A percentile compares a stretch with the other conserved stretches of the same genome.
phyloP scores from a whole-genome alignment of 2,888 invertebrate genomes.

The Drosophila colorata region DNA sequence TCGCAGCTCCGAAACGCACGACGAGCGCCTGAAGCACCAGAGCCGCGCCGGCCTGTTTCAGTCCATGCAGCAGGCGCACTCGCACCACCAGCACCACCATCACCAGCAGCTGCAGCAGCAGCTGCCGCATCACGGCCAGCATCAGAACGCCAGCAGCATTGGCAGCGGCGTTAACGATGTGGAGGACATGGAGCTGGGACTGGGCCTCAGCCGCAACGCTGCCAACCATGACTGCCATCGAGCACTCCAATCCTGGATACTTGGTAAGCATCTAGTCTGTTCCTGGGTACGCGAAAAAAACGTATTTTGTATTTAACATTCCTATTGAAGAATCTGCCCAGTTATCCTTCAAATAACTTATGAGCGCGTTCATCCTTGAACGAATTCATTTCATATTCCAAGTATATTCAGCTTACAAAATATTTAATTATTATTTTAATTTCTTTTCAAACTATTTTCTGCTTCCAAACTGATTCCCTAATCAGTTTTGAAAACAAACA shows the following conservation, averaged over 20 bases:
- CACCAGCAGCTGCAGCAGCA: constrained; percentile 47
- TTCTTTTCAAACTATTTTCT: too few species aligned
- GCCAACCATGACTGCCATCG: constrained; percentile 61
- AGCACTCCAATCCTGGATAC: constrained; percentile 80
- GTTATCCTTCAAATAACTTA: too few species aligned
- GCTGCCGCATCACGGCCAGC: constrained; percentile 33
- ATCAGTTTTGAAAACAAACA: too few species aligned
- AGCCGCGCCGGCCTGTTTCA: constrained; percentile 73
- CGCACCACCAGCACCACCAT: constrained; percentile 67
- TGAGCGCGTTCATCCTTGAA: too few species aligned
- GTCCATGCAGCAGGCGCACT: constrained; percentile 80
- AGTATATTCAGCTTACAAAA: too few species aligned
- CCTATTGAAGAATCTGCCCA: too few species aligned
- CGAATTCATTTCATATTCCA: too few species aligned
- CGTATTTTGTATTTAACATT: too few species aligned
- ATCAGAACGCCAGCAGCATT: constrained; percentile 62
- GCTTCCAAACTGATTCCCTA: too few species aligned
- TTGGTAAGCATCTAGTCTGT: constrained; percentile 54
- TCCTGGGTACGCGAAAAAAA: too few species aligned
- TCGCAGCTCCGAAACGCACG: constrained; percentile 84
- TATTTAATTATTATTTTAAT: too few species aligned
- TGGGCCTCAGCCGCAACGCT: constrained; percentile 71
- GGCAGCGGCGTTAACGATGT: constrained; percentile 59
- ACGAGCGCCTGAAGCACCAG: constrained; percentile 83
- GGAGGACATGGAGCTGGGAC: constrained; percentile 73